A percentile compares a stretch with the other conserved stretches of the same genome.
These are phyloP conservation scores for Sardinella longiceps DNA, from an alignment of 2,797 vertebrate genomes.

Conservation along the genomic window DNA sequence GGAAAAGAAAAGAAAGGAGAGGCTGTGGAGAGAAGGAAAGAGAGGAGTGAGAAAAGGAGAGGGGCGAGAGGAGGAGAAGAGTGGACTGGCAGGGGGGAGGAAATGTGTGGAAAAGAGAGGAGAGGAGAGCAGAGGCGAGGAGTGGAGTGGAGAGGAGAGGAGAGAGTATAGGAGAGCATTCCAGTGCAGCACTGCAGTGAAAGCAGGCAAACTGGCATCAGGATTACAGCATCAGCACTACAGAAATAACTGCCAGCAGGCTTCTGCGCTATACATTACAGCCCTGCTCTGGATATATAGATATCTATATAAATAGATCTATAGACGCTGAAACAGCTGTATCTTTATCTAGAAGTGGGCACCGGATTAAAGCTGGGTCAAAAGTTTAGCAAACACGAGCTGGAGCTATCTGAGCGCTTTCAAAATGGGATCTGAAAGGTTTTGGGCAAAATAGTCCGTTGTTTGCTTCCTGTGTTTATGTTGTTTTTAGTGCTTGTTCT, in stretches of 20 bases:
- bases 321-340: not conserved
- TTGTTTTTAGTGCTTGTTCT: not conserved
- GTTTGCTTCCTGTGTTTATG: conserved; percentile 17
- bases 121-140: not conserved
- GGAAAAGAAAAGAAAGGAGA: not conserved
- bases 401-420: not conserved
- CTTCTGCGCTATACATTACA: conserved; percentile 6
- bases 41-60: not conserved
- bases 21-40: no score
- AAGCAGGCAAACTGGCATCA: conserved; percentile 3
- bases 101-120: not conserved
- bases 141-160: not conserved
- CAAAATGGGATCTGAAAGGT: not conserved
- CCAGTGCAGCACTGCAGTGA: conserved; percentile 15
- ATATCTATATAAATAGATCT: not conserved
- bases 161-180: not conserved
- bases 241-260: conserved; percentile 5
- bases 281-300: not conserved
- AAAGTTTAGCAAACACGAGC: not conserved
- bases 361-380: not conserved
- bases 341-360: not conserved
- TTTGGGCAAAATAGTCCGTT: not conserved
- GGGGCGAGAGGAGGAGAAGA: not conserved
- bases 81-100: not conserved
- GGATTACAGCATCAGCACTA: conserved; percentile 22